Conservation (phyloP, 2,113 vertebrate genomes). For the Shinisaurus crocodilurus region DNA sequence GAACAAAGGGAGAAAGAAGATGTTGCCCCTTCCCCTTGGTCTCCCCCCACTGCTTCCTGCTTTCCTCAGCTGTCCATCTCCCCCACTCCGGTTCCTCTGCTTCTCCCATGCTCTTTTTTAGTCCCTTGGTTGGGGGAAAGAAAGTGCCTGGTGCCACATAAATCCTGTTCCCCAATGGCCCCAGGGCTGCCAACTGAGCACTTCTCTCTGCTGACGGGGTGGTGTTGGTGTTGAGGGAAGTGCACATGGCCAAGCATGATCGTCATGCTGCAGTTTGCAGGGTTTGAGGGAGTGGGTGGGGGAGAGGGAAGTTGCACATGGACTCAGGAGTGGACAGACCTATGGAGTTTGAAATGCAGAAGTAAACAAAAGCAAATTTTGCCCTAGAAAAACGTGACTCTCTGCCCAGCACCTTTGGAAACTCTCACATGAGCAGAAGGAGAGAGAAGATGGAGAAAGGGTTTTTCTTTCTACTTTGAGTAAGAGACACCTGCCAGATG, state of each 20-base stretch:
- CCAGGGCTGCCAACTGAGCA: background rate
- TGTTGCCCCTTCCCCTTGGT: background rate
- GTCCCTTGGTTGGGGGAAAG: no score
- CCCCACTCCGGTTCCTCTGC: background rate
- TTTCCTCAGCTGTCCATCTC: background rate
- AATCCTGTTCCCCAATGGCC: background rate
- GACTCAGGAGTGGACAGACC: background rate
- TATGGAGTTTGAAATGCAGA: background rate
- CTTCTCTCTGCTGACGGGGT: background rate
- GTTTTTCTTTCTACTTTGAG: slow-evolving; percentile 39
- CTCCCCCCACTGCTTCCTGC: background rate
- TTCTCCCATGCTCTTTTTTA: background rate
- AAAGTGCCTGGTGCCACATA: background rate
- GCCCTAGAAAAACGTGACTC: background rate
- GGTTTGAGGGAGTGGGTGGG: background rate
- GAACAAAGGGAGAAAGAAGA: background rate
- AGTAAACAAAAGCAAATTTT: background rate
- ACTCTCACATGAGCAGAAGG: slow-evolving; percentile 5
- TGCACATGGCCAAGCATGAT: background rate
- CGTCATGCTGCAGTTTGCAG: background rate
- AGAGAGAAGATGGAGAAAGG: background rate
- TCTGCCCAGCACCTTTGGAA: background rate
- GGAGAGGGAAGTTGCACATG: background rate
- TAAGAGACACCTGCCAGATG: background rate
- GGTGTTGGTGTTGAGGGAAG: background rate